These are phyloP conservation scores for Ochropacha duplaris DNA, from an alignment of 2,888 invertebrate genomes.

Conservation along the genomic window DNA sequence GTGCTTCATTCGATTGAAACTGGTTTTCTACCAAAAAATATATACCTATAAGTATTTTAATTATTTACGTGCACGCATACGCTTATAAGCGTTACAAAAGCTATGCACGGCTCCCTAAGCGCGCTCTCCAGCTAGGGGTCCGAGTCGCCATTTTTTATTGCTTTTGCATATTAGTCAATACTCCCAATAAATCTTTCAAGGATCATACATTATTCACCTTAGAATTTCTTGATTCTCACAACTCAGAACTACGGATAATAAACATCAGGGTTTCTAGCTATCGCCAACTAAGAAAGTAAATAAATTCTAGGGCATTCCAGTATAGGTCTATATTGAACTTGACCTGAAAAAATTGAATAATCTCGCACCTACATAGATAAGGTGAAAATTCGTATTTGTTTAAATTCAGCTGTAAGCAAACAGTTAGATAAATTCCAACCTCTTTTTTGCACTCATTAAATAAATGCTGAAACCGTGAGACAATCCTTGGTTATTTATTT, in stretches of 20 bases:
- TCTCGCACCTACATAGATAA: not conserved
- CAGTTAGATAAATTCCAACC: not conserved
- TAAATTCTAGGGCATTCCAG: no score
- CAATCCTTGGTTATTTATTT: not conserved
- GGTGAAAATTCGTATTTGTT: not conserved
- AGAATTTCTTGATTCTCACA: not conserved
- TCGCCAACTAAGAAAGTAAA: no score
- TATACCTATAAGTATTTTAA: no score
- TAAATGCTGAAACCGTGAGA: not conserved
- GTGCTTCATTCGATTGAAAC: conserved; percentile 9
- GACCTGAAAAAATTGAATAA: not conserved
- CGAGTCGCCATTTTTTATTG: not conserved
- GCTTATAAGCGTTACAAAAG: not conserved
- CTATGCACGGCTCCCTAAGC: not conserved
- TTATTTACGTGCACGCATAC: not conserved
- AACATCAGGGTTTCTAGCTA: no score
- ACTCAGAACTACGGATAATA: no score
- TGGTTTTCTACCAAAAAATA: not conserved
- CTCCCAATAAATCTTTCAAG: not conserved
- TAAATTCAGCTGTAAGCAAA: not conserved
- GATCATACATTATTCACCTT: not conserved
- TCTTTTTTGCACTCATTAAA: not conserved
- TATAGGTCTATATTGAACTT: not conserved
- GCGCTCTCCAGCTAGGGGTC: no score
- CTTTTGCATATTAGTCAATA: not conserved